Base-by-base conservation (phyloP, 2,113 vertebrate species). In the Eublepharis macularius region DNA sequence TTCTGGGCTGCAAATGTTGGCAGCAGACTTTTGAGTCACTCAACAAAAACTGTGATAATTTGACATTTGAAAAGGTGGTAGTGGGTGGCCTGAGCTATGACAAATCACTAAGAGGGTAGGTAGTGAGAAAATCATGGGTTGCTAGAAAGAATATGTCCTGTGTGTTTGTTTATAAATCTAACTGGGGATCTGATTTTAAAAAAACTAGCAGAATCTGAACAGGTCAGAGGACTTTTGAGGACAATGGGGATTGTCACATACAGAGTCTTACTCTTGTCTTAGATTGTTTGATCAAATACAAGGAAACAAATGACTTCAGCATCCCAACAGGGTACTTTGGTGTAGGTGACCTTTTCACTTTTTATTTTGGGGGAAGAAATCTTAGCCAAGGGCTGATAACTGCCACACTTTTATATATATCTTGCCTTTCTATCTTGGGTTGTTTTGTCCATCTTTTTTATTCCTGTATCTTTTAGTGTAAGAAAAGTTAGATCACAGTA, bases 401-500 rank as follows among this genome's bases (percentile, higher is more conserved):
- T 69, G 16, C 89, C 87, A 88, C 84, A 95, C 69, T 91, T 91
- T 95, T 92, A 90, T 90, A 94, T 88, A 93, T 90, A 87, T n/a
- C n/a, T 88, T 89, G 86, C 72, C 54, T 5, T 91, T 89, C 91
- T 90, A 92, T 49, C 60, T 79, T 76, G 65, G 90, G 86, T 91
- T 69, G 47, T 80, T 91, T 92, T 93, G 92, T 83, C 90, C 49
- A 10, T 93, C 91, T 95, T 89, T 91, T n/a, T 66, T 87, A n/a
- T 95, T 93, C 87, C 87, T 19, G 84, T 94, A 96, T 95, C 86
- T 93, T 86, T 82, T 85, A 87, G 78, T 94, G 96, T 94, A 94
- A 91, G 89, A 95, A 93, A 95, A 96, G 96, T 94, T 91, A 94
- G 91, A 94, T 91, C 82, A 82, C 86, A 87, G 74, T 93, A 92